Conservation (phyloP, 2,113 vertebrate genomes). For the Dicrurus megarhynchus region DNA sequence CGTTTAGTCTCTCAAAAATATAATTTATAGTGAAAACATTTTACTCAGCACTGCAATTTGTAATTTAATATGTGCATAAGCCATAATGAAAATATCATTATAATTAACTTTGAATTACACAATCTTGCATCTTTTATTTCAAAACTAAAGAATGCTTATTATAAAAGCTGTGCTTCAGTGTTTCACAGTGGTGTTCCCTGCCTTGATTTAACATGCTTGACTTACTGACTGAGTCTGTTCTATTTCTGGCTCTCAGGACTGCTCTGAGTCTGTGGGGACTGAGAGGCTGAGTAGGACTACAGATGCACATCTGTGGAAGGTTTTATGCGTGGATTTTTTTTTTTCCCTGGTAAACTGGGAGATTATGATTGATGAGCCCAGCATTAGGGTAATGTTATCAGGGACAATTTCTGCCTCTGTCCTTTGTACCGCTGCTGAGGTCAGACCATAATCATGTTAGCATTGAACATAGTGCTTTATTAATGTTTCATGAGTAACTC, state of each 20-base stretch:
- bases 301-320: slow-evolving; percentile 71
- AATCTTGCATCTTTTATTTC: slow-evolving; percentile 54
- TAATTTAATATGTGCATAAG: slow-evolving; percentile 3
- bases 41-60: slow-evolving; percentile 19
- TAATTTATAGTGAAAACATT: slow-evolving; percentile 1
- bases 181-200: slow-evolving; percentile 38
- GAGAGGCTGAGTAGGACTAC: slow-evolving; percentile 64
- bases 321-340: slow-evolving; percentile 23
- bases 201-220: slow-evolving; percentile 67
- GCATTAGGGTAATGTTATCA: slow-evolving; percentile 86
- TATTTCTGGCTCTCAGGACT: slow-evolving; percentile 68
- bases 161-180: slow-evolving; percentile 34
- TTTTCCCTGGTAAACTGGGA: slow-evolving; percentile 67
- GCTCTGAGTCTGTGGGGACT: slow-evolving; percentile 54
- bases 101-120: slow-evolving; percentile 42
- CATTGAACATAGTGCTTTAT: slow-evolving; percentile 82
- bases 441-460: slow-evolving; percentile 85
- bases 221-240: slow-evolving; percentile 65
- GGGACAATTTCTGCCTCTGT: slow-evolving; percentile 79
- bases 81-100: slow-evolving; percentile 48
- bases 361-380: slow-evolving; percentile 87
- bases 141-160: slow-evolving; percentile 49
- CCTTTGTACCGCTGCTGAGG: slow-evolving; percentile 80
- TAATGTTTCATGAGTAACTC: slow-evolving; percentile 85
- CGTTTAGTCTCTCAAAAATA: not conserved